Evolutionary conservation across 2,797 vertebrate genomes (phyloP).

Genomic region (Balearica regulorum): DNA sequence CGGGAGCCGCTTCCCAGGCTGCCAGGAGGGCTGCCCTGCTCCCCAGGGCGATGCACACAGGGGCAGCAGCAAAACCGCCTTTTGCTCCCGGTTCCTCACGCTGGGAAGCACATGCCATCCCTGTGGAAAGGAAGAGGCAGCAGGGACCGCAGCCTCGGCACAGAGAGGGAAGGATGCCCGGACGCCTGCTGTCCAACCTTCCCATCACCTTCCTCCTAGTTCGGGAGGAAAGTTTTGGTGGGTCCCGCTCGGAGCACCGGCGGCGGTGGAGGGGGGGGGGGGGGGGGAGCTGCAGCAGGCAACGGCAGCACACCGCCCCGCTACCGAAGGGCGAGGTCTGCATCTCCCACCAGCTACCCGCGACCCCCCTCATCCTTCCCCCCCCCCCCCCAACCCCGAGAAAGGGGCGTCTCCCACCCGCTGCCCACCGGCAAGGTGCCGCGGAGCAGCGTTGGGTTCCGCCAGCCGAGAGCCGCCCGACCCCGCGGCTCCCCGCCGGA

Average conservation of each 20-base stretch:
- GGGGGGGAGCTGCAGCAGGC: neutral
- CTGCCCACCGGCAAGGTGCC: neutral
- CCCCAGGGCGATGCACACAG: neutral
- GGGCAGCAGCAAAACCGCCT: neutral
- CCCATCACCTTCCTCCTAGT: neutral
- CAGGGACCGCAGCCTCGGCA: neutral
- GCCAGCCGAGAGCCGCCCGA: neutral
- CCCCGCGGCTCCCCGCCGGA: neutral
- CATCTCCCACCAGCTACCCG: neutral
- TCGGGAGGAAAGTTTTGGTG: neutral
- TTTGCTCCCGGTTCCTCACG: neutral
- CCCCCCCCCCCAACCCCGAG: neutral
- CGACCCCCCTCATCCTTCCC: neutral
- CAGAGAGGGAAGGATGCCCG: neutral
- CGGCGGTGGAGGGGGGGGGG: too few species aligned
- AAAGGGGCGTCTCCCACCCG: neutral
- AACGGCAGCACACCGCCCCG: neutral
- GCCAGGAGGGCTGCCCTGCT: neutral
- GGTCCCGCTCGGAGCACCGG: neutral
- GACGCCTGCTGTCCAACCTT: neutral
- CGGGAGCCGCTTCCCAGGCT: neutral
- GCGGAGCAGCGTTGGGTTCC: too few species aligned
- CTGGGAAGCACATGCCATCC: neutral
- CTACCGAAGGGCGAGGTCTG: neutral
- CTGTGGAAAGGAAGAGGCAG: neutral